These are phyloP conservation scores for Tenodera sinensis DNA, from an alignment of 2,888 invertebrate species.

Conservation along the genomic window DNA sequence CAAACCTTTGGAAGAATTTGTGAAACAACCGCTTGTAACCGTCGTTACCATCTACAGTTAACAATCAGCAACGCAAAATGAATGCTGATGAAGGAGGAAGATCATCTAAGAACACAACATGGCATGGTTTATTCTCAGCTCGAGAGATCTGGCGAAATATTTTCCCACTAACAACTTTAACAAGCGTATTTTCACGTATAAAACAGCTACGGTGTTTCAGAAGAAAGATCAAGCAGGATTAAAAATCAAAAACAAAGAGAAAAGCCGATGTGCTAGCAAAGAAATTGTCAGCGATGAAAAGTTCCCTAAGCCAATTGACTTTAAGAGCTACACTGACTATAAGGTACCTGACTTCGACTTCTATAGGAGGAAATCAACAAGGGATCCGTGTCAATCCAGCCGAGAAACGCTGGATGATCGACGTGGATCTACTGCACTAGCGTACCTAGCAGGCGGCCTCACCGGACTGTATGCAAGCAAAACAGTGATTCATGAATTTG, in stretches of 20 bases:
- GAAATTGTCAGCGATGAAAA: background rate
- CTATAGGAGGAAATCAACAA: constrained; percentile 44
- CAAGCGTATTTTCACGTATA: background rate
- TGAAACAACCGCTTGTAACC: background rate
- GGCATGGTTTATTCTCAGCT: background rate
- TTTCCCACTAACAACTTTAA: background rate
- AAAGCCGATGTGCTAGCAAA: background rate
- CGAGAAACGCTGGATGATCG: background rate
- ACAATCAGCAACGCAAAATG: background rate
- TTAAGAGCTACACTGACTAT: constrained; percentile 52
- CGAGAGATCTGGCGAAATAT: background rate
- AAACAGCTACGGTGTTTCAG: background rate
- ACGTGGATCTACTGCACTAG: constrained; percentile 47
- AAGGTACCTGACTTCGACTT: constrained; percentile 54
- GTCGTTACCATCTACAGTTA: background rate
- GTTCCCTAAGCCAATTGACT: background rate
- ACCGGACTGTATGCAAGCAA: constrained; percentile 59
- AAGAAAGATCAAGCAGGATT: background rate
- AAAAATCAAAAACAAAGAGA: background rate
- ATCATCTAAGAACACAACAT: background rate
- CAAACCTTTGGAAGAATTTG: no score
- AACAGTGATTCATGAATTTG: constrained; percentile 52
- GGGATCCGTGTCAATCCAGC: background rate
- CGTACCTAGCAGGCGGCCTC: constrained; percentile 54
- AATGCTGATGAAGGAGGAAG: background rate